phyloP scores from a whole-genome alignment of 2,797 vertebrate species.

The Pseudochirops cupreus region DNA sequence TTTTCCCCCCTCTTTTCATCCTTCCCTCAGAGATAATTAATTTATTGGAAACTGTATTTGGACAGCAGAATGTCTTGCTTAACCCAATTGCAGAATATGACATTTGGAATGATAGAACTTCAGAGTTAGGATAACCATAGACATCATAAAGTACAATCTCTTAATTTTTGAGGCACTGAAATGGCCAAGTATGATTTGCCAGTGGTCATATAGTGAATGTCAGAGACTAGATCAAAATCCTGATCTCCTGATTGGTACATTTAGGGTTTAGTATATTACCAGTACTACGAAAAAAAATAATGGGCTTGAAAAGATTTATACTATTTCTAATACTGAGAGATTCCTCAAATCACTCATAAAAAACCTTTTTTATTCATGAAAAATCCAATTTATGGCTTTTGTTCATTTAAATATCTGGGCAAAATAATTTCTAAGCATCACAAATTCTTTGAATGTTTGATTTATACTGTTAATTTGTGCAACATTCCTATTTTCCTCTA shows the following conservation, averaged over 20 bases:
- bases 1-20: not conserved
- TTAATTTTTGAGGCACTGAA: not conserved
- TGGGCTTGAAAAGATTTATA: slow-evolving; percentile 26
- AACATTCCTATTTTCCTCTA: slow-evolving; percentile 54
- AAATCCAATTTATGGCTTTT: slow-evolving; percentile 52
- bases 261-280: slow-evolving; percentile 45
- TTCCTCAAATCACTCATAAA: not conserved
- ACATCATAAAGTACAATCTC: not conserved
- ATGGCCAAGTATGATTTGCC: not conserved
- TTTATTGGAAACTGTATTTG: not conserved
- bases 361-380: slow-evolving; percentile 53
- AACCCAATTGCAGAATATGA: not conserved
- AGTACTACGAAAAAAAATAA: slow-evolving; percentile 30
- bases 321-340: slow-evolving; percentile 20
- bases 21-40: not conserved
- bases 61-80: not conserved
- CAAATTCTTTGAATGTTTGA: slow-evolving; percentile 30
- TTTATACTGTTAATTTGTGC: slow-evolving; percentile 41
- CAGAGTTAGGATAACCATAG: not conserved
- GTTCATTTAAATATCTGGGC: slow-evolving; percentile 44
- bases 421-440: slow-evolving; percentile 52
- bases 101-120: not conserved
- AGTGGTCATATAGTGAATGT: not conserved
- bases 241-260: slow-evolving; percentile 25
- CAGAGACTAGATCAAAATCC: not conserved